Percentiles rank a stretch among this genome's conserved stretches.
These are phyloP conservation scores for Tillus elongatus DNA, from an alignment of 2,888 invertebrate genomes.

Conservation along the genomic window DNA sequence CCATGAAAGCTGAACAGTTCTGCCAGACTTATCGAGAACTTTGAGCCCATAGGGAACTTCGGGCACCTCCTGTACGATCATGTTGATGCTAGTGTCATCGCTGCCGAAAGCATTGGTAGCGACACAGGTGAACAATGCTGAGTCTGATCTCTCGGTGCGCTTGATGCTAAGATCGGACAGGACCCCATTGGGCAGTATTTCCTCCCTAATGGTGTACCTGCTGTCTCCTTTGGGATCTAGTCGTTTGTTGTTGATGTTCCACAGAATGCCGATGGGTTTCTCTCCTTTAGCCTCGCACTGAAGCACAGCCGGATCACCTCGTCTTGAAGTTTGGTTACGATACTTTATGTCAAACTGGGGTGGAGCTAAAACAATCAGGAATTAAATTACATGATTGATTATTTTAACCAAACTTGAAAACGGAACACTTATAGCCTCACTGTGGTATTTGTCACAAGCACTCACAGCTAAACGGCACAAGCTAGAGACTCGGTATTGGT, in stretches of 20 bases:
- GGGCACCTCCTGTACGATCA: constrained; percentile 87
- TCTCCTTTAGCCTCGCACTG: constrained; percentile 91
- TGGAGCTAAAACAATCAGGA: constrained; percentile 63
- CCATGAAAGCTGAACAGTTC: constrained; percentile 86
- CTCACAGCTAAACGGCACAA: too few species aligned
- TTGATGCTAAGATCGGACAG: constrained; percentile 83
- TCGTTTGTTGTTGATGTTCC: constrained; percentile 92
- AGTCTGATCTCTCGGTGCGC: constrained; percentile 79
- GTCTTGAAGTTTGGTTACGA: constrained; percentile 81
- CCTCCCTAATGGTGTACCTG: constrained; percentile 77
- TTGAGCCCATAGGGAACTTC: constrained; percentile 83
- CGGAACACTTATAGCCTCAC: too few species aligned
- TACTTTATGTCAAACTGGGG: constrained; percentile 89
- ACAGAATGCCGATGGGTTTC: constrained; percentile 87
- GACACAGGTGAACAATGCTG: constrained; percentile 83
- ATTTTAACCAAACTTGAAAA: too few species aligned
- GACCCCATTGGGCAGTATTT: constrained; percentile 79
- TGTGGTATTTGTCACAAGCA: too few species aligned
- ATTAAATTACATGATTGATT: too few species aligned
- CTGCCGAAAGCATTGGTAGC: constrained; percentile 91
- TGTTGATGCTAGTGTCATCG: constrained; percentile 90
- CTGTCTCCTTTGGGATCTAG: constrained; percentile 86
- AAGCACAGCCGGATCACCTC: constrained; percentile 82
- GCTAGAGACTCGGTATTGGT: too few species aligned
- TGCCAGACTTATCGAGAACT: constrained; percentile 82